These are phyloP conservation scores for Cariama cristata DNA, from an alignment of 2,113 vertebrate species.

Conservation along the genomic window DNA sequence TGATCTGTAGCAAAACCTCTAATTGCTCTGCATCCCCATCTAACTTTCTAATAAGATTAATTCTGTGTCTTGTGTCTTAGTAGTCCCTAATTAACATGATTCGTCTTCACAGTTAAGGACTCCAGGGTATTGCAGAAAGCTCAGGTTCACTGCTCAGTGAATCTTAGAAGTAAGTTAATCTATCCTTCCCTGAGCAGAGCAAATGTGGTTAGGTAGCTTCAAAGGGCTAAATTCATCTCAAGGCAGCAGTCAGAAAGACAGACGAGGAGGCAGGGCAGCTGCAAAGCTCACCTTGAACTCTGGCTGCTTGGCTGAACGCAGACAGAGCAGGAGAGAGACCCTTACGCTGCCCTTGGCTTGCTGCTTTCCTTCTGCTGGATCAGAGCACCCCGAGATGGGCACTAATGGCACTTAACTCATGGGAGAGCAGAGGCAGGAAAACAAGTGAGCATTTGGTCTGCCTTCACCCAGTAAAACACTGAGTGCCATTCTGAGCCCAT, in stretches of 20 bases:
- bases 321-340: not conserved
- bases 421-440: not conserved
- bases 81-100: slow-evolving; percentile 43
- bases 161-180: not conserved
- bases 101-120: slow-evolving; percentile 24
- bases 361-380: not conserved
- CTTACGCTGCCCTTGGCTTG: not conserved
- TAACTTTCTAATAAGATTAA: slow-evolving; percentile 29
- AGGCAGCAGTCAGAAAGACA: not conserved
- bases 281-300: not conserved
- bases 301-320: not conserved
- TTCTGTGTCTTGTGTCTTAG: slow-evolving; percentile 3
- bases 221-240: not conserved
- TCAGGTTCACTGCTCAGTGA: not conserved
- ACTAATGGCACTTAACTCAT: not conserved
- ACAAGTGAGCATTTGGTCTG: not conserved
- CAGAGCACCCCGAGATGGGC: not conserved
- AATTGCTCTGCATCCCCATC: slow-evolving; percentile 17
- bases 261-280: not conserved
- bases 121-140: not conserved
- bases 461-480: not conserved
- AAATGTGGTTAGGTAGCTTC: not conserved
- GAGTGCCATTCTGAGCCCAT: not conserved
- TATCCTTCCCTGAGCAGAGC: not conserved
- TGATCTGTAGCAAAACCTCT: not conserved